Conservation (phyloP, 2,888 invertebrate genomes). For the Morinoia aosen region DNA sequence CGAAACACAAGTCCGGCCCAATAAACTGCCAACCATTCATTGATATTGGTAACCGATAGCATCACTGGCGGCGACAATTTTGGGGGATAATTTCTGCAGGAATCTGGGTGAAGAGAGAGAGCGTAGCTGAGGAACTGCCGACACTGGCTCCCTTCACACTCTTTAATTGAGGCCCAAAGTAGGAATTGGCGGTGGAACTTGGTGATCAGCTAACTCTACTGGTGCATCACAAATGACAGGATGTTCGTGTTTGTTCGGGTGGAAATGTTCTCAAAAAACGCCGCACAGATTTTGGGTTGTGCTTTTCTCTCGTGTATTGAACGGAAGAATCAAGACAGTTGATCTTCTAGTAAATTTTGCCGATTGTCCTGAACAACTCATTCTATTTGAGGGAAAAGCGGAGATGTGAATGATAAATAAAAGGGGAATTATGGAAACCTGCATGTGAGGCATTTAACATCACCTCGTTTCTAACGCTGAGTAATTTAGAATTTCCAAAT, state of each 20-base stretch:
- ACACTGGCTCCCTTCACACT: neutral
- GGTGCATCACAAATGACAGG: neutral
- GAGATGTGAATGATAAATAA: too few relatives aligned
- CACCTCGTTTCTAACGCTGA: too few relatives aligned
- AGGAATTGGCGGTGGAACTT: neutral
- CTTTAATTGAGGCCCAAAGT: neutral
- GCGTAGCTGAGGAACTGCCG: conserved; percentile 7
- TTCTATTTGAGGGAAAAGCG: too few relatives aligned
- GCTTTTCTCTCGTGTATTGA: neutral
- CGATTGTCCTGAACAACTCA: too few relatives aligned
- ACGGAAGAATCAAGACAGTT: neutral
- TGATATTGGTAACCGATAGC: conserved; percentile 46
- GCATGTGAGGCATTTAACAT: too few relatives aligned
- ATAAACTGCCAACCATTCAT: conserved; percentile 50
- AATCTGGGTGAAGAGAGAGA: neutral
- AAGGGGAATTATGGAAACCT: too few relatives aligned
- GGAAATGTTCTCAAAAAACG: neutral
- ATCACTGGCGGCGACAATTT: conserved; percentile 43
- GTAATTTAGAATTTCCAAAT: too few relatives aligned
- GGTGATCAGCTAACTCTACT: neutral
- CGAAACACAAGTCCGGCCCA: conserved; percentile 49
- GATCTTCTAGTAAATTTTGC: neutral
- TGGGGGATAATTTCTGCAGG: conserved; percentile 34
- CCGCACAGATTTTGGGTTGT: neutral
- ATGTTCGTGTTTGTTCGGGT: neutral